Evolutionary conservation across 1,140 invertebrate species (phyloP).

Genomic region (Ceratina calcarata): DNA sequence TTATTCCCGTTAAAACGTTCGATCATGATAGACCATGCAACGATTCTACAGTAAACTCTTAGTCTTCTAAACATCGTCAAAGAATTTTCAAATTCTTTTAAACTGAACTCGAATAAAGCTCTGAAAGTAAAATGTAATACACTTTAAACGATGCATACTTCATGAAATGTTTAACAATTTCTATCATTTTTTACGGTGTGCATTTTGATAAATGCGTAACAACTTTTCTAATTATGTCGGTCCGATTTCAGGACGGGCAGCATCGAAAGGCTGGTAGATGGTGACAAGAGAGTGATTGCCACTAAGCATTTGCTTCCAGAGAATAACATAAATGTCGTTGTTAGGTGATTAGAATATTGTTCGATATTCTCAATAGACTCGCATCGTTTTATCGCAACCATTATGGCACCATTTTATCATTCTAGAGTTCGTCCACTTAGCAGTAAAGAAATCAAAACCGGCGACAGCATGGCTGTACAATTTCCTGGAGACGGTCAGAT

Average conservation of each 20-base stretch:
- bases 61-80: neutral
- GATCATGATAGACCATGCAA: neutral
- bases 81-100: neutral
- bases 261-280: constrained; percentile 68
- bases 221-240: no score
- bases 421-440: constrained; percentile 38
- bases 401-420: neutral
- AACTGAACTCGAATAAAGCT: no score
- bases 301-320: constrained; percentile 79
- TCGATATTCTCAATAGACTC: no score
- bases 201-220: no score
- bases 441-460: constrained; percentile 84
- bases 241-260: constrained; percentile 65
- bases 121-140: no score
- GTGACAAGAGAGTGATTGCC: constrained; percentile 66
- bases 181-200: no score
- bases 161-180: no score
- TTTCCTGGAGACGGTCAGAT: constrained; percentile 91
- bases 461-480: constrained; percentile 84
- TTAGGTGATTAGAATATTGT: constrained; percentile 80
- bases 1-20: constrained; percentile 6
- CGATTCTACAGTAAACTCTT: neutral
- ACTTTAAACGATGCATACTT: no score
- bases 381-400: no score
- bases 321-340: constrained; percentile 90